These are phyloP conservation scores for Nomia melanderi DNA, from an alignment of 1,140 invertebrate species.

Conservation along the genomic window DNA sequence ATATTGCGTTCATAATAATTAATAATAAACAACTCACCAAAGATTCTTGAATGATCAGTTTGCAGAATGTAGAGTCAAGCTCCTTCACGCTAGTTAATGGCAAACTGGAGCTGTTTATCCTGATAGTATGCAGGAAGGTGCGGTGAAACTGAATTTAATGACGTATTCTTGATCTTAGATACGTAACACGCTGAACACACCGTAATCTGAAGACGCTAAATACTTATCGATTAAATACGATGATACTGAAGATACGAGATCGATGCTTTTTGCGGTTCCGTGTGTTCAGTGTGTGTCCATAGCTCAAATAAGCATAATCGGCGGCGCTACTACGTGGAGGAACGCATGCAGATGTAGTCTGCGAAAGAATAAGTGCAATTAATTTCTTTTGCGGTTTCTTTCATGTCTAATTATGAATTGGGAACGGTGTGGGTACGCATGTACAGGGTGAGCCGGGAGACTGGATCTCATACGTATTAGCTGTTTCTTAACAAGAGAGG, in stretches of 20 bases:
- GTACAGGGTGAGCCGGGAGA: neutral
- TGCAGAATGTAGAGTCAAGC: no score
- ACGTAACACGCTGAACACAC: conserved; percentile 8
- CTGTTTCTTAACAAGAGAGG: neutral
- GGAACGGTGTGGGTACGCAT: neutral
- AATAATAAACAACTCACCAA: neutral
- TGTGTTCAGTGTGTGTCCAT: neutral
- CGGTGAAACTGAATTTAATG: conserved; percentile 28
- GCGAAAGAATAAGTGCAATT: conserved; percentile 17
- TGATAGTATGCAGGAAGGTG: neutral
- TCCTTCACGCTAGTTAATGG: neutral
- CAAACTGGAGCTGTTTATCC: conserved; percentile 5
- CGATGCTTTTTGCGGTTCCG: neutral
- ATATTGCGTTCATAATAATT: neutral
- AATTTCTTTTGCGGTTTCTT: conserved; percentile 43
- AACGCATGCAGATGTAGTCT: neutral
- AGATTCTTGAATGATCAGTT: neutral
- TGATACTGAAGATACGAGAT: conserved; percentile 29
- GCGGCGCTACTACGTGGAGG: neutral
- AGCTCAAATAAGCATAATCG: neutral
- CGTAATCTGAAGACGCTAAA: conserved; percentile 20
- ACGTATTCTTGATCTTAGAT: conserved; percentile 24
- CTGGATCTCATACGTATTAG: neutral
- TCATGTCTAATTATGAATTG: conserved; percentile 28
- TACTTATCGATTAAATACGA: conserved; percentile 42